Percentiles rank a stretch among this genome's conserved stretches.
Conservation (phyloP, 1,140 invertebrate species). For the Piezodorus guildinii region DNA sequence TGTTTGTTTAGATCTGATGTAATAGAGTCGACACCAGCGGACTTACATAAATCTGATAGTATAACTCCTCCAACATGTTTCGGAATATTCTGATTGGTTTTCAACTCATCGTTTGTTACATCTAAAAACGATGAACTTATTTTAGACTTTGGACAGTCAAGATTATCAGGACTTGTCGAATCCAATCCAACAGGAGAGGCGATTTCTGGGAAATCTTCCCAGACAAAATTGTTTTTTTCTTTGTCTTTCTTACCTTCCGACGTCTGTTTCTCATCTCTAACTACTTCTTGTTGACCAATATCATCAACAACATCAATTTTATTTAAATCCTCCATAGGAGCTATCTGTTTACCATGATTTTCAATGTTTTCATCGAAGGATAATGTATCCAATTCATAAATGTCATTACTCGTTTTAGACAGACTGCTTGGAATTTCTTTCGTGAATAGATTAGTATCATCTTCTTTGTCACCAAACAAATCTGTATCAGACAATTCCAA, state of each 20-base stretch:
- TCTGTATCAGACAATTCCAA: not conserved
- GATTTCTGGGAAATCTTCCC: not conserved
- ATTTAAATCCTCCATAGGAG: not conserved
- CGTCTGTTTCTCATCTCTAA: not conserved
- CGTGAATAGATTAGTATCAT: not conserved
- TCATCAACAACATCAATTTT: slow-evolving; percentile 2
- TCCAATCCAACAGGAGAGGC: not conserved
- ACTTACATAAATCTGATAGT: not conserved
- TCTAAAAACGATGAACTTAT: not conserved
- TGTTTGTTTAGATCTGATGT: not conserved
- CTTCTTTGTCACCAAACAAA: slow-evolving; percentile 3
- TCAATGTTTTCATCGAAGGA: slow-evolving; percentile 1
- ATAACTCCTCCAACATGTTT: not conserved
- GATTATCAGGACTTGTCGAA: not conserved
- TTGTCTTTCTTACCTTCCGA: not conserved
- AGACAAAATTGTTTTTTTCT: not conserved
- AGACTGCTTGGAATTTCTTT: not conserved
- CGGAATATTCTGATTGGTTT: not conserved
- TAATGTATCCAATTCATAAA: slow-evolving; percentile 7
- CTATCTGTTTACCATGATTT: not conserved
- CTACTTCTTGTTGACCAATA: not conserved
- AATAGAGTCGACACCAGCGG: not conserved
- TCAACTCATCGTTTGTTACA: not conserved
- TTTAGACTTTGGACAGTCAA: not conserved
- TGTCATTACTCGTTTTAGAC: not conserved